These are phyloP conservation scores for Dynastes maya DNA, from an alignment of 2,888 invertebrate genomes.

Conservation along the genomic window DNA sequence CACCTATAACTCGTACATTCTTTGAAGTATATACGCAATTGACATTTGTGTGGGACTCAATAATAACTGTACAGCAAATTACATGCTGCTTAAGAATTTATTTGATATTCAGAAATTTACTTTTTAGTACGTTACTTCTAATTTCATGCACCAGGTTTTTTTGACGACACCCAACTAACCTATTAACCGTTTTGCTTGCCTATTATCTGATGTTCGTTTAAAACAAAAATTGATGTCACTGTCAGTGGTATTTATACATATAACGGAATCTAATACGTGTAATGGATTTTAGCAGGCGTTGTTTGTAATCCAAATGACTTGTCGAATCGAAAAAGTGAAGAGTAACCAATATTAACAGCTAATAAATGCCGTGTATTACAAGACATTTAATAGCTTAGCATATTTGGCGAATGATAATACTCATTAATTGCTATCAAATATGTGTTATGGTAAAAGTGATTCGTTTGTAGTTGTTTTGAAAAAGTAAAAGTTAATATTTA, in stretches of 20 bases:
- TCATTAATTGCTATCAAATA: conserved; percentile 18
- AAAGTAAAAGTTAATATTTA: conserved; percentile 15
- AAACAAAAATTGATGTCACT: background rate
- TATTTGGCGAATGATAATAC: background rate
- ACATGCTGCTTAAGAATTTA: too few relatives aligned
- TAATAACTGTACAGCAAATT: too few relatives aligned
- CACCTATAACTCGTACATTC: too few relatives aligned
- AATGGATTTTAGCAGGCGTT: background rate
- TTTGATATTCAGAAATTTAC: background rate
- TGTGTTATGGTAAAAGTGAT: background rate
- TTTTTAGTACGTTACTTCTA: background rate
- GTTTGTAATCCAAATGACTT: conserved; percentile 4
- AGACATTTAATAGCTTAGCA: conserved; percentile 4
- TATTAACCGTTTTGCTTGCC: conserved; percentile 19
- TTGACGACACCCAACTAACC: conserved; percentile 12
- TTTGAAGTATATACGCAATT: too few relatives aligned
- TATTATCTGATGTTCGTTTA: background rate
- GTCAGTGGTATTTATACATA: background rate
- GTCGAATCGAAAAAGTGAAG: background rate
- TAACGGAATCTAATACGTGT: conserved; percentile 32
- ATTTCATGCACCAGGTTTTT: background rate
- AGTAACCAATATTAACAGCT: background rate
- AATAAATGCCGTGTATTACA: conserved; percentile 15
- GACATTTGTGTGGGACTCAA: too few relatives aligned
- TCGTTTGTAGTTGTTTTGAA: background rate